Evolutionary conservation across 2,888 invertebrate genomes (phyloP).

Genomic region (Torymus auratus): DNA sequence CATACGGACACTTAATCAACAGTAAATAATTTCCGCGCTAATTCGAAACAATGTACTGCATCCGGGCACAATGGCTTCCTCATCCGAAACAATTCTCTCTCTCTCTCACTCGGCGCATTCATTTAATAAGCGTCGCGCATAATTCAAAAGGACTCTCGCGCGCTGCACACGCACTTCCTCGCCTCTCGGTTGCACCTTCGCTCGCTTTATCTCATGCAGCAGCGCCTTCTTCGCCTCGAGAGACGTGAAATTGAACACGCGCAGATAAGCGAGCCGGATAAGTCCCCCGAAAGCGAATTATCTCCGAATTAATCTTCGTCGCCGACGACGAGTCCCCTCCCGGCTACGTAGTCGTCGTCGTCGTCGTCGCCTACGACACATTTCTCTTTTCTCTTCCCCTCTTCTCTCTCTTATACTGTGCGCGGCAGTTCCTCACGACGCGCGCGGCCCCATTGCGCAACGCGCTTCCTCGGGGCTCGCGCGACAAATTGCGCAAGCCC

Average conservation of each 20-base stretch:
- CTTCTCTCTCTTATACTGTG: neutral
- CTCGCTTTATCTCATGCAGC: neutral
- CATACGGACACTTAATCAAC: neutral
- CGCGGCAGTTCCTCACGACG: neutral
- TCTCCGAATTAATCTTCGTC: constrained; percentile 48
- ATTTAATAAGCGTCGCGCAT: constrained; percentile 7
- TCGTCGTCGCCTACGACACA: constrained; percentile 42
- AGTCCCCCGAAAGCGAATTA: constrained; percentile 34
- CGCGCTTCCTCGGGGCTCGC: constrained; percentile 16
- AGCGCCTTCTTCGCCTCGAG: neutral
- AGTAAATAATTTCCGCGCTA: neutral
- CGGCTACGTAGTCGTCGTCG: neutral
- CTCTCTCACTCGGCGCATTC: neutral
- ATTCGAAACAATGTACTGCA: neutral
- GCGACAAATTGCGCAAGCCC: constrained; percentile 32
- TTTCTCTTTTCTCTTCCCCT: constrained; percentile 11
- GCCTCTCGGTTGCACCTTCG: neutral
- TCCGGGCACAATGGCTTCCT: neutral
- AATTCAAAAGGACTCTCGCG: neutral
- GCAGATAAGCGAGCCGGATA: constrained; percentile 44
- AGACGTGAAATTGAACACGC: constrained; percentile 38
- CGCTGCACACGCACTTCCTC: neutral
- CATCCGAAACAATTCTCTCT: constrained; percentile 15
- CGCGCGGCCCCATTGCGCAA: constrained; percentile 20
- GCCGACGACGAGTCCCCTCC: neutral